A percentile compares a stretch with the other conserved stretches of the same genome.
Evolutionary conservation across 2,888 invertebrate species (phyloP).

Genomic region (Bellardia bayeri): DNA sequence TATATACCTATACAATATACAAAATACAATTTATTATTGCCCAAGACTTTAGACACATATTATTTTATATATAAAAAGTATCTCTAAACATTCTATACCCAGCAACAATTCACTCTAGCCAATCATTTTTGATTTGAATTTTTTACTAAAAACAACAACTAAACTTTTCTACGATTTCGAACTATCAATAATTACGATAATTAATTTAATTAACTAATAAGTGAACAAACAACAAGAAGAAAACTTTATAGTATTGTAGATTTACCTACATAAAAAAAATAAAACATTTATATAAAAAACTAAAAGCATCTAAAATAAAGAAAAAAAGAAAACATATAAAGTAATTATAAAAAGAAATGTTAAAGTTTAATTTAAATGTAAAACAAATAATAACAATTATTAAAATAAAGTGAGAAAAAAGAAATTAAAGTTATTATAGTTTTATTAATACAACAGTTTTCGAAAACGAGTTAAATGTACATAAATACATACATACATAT

Average conservation of each 20-base stretch:
- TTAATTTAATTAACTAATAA: slow-evolving; percentile 25
- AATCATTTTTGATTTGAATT: slow-evolving; percentile 6
- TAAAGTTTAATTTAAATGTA: slow-evolving; percentile 52
- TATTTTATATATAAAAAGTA: slow-evolving; percentile 40
- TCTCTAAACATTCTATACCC: slow-evolving; percentile 2
- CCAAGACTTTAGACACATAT: slow-evolving; percentile 30
- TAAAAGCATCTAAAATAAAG: slow-evolving; percentile 6
- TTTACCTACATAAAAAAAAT: slow-evolving; percentile 26
- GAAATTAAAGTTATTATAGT: background rate
- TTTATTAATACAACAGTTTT: slow-evolving; percentile 10
- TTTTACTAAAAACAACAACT: background rate
- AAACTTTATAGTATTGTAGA: slow-evolving; percentile 59
- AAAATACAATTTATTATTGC: slow-evolving; percentile 12
- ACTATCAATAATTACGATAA: slow-evolving; percentile 15
- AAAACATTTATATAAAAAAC: slow-evolving; percentile 10
- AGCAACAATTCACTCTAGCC: slow-evolving; percentile 3
- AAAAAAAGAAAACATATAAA: background rate
- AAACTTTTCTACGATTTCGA: slow-evolving; percentile 43
- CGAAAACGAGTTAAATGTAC: too few species aligned
- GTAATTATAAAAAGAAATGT: slow-evolving; percentile 35
- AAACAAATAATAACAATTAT: slow-evolving; percentile 34
- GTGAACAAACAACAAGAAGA: background rate
- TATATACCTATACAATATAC: background rate
- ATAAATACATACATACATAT: too few species aligned
- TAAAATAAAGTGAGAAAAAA: slow-evolving; percentile 40